Evolutionary conservation across 2,797 vertebrate species (phyloP), one percentile per base, ranked within the genome.

Genomic region (Leontopithecus rosalia): DNA sequence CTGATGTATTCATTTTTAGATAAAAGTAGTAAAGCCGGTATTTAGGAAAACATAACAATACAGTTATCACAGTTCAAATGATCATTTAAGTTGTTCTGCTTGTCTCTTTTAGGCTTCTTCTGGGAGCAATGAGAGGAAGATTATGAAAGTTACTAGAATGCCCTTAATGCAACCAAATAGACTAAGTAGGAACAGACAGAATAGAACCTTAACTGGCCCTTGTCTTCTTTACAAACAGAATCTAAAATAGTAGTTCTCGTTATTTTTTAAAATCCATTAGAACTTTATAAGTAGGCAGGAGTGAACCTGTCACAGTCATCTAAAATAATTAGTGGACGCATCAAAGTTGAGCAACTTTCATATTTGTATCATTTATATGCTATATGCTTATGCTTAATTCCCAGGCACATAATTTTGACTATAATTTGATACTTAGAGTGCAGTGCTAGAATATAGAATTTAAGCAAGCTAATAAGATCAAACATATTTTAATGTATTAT

Each of bases 11-110:
- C 75, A 85, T 76, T 91, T 67, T 82, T 90, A 26, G n/a, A 82
- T 85, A 83, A 93, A 95, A 90, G 88, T 39, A 83, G 52, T 80
- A 70, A 93, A 91, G 90, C 41, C 76, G 46, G 28, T 58, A 84
- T 86, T 97, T 91, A 92, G 72, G 41, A 82, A 96, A 79, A 50
- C 20, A 72, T 24, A 90, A 77, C 22, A 90, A 39, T 83, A 58
- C 0, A n/a, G 3, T 82, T 67, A 70, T 57, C 87, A 72, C 5
- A 57, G 39, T 77, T 91, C 83, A 64, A 76, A 46, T 87, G 87
- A 82, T 24, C 5, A n/a, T 61, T 84, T 79, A 61, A 83, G 5
- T 88, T 88, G 4, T 30, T 15, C 39, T 64, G 39, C 20, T 83
- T 90, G 50, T 79, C 17, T 94, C 43, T 81, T 79, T 85, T 19